Base-by-base conservation (phyloP, 2,113 vertebrate species). In the Mustela nigripes region DNA sequence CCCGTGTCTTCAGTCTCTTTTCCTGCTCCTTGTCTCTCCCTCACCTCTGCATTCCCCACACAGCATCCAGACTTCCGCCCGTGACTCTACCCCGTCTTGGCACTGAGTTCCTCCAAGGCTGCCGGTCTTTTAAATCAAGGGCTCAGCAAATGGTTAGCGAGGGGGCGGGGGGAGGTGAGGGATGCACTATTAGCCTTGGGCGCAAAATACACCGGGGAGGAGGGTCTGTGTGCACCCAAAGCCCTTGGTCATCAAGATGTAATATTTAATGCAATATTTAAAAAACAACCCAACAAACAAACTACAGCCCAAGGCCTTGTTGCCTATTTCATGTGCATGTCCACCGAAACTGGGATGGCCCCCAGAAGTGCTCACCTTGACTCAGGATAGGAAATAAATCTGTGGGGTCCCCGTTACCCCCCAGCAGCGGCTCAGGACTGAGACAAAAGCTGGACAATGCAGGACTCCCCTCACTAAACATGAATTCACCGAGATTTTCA, bases 81-180 rank as follows among this genome's bases (percentile, higher is more conserved):
- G 1, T 11, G 22, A 12, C 58, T 53, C 7, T 69, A 36, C 28
- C 22, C 8, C 45, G 7, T 58, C 26, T 60, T 16, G 24, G 22
- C 16, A 24, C 16, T 0, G 31, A 79, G 62, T 8, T 69, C 33
- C 48, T 71, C 26, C 15, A 5, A 14, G 65, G 56, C 26, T 53
- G 50, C 19, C 0, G 0, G 19, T 36, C 67, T 36, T 82, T 45
- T 65, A 78, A 63, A n/a, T 42, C 31, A 26, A 9, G 21, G 0
- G 2, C 45, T 82, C 56, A 73, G 58, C 56, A 58, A 26, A 26
- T 4, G 18, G 50, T 5, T 5, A 19, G n/a, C 8, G 8, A 62
- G 24, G 60, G 6, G 4, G 42, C 14, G n/a, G 67, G 67, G 19
- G 65, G 0, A 45, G 50, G 12, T 76, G 36, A 18, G 12, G 14